Conservation (phyloP, 1,140 invertebrate species). For the Rhopalosiphum maidis region DNA sequence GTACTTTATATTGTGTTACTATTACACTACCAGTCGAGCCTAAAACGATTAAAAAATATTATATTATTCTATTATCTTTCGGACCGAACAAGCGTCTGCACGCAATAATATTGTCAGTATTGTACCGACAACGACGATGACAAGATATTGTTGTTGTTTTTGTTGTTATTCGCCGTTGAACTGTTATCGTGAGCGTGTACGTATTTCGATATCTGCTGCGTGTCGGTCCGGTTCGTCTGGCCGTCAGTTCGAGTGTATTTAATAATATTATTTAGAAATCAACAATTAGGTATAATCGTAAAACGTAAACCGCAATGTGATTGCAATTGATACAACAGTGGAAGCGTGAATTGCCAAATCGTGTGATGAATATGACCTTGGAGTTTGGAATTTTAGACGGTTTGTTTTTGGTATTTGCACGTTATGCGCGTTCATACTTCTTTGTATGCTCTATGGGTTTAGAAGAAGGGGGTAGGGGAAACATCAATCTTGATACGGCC, state of each 20-base stretch:
- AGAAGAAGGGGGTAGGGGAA: not conserved
- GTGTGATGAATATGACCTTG: slow-evolving; percentile 15
- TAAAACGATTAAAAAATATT: not conserved
- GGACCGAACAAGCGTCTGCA: not conserved
- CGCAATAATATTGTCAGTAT: not conserved
- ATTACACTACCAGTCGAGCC: not conserved
- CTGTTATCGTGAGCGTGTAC: not conserved
- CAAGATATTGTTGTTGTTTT: not conserved
- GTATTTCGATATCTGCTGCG: not conserved
- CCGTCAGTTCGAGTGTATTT: not conserved
- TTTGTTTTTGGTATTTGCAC: not conserved
- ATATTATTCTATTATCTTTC: not conserved
- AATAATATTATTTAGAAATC: not conserved
- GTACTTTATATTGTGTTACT: not conserved
- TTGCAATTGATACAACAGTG: not conserved
- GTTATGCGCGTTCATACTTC: not conserved
- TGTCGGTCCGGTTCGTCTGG: not conserved
- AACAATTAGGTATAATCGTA: not conserved
- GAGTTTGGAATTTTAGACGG: not conserved
- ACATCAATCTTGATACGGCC: not conserved
- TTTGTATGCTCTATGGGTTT: not conserved
- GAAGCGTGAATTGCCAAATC: not conserved
- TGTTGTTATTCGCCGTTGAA: not conserved
- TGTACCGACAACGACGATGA: not conserved
- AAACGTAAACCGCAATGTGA: not conserved